phyloP scores from a whole-genome alignment of 2,888 invertebrate genomes.

The Spodoptera picta region DNA sequence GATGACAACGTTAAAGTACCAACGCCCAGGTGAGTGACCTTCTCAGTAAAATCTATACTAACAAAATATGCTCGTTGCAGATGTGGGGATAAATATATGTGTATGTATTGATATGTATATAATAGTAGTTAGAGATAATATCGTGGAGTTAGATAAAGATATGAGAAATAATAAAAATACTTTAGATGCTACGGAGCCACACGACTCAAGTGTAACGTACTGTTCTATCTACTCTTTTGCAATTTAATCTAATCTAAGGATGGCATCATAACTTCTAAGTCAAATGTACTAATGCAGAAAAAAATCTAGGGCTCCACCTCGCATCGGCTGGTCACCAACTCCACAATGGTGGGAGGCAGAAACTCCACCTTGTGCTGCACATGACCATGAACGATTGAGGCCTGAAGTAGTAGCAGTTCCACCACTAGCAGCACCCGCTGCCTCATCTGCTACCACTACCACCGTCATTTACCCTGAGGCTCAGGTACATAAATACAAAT shows the following conservation, averaged over 20 bases:
- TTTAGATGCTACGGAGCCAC: too few species aligned
- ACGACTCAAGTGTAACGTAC: too few species aligned
- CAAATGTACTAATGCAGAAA: constrained; percentile 14
- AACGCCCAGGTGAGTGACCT: constrained; percentile 77
- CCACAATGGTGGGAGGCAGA: constrained; percentile 89
- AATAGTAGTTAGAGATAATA: constrained; percentile 7
- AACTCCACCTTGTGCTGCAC: constrained; percentile 91
- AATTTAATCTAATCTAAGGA: too few species aligned
- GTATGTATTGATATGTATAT: constrained; percentile 17
- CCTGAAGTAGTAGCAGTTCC: constrained; percentile 97
- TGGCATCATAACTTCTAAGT: too few species aligned
- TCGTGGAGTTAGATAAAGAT: too few species aligned
- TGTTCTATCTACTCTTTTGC: too few species aligned
- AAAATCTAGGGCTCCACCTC: constrained; percentile 74
- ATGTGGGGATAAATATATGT: constrained; percentile 28
- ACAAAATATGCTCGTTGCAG: neutral
- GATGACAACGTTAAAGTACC: constrained; percentile 90
- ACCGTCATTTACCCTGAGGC: constrained; percentile 97
- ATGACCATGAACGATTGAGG: constrained; percentile 94
- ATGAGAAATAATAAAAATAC: too few species aligned
- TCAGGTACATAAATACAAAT: constrained; percentile 90
- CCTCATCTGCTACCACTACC: constrained; percentile 95
- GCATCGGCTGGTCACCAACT: constrained; percentile 85
- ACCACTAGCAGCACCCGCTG: constrained; percentile 96
- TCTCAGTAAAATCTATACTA: neutral